Evolutionary conservation across 2,888 invertebrate species (phyloP), one percentile per base, ranked within the genome.

Genomic region (Pterostichus niger): DNA sequence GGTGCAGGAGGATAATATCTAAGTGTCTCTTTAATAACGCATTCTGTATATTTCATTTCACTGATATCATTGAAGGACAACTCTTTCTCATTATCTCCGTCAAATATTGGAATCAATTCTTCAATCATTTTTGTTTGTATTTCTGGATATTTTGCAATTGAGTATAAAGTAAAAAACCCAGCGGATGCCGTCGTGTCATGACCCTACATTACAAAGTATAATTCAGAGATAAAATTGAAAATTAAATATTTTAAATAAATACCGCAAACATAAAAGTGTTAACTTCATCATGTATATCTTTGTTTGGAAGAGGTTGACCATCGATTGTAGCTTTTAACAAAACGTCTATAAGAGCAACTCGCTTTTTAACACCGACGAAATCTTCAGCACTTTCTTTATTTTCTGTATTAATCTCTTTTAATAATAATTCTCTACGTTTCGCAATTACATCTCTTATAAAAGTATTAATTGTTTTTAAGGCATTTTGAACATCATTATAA

Each of bases 401-500:
- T 35, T 35, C 35, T 6, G 6, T 5, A 35, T 3, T 5, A 35
- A 6, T 35, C 6, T 17, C 17, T 6, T 59, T 17, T 9, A 15
- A 17, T 59, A 59, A 59, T 5, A 17, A 10, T 59, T 7, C 4
- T 17, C 9, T 13, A n/a, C 59, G 59, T 17, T 59, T 2, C 17
- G 6, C 59, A 7, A 59, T 59, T 15, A 59, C 59, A 5, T 4
- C 15, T 59, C 24, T 2, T 24, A 59, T 15, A 59, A 17, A 24
- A 17, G 10, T 17, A 6, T 59, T 2, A 10, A 17, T 15, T 24
- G 59, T 59, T 5, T 59, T 13, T 59, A 59, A 24, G 10, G 59
- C 59, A 15, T 59, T 59, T 15, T 15, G n/a, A 59, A 59, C 15
- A 59, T 59, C 59, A 59, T 59, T 59, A 59, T 59, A 59, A 17